Base-by-base conservation (phyloP, 2,797 vertebrate species). In the Pangasius larnaudii region DNA sequence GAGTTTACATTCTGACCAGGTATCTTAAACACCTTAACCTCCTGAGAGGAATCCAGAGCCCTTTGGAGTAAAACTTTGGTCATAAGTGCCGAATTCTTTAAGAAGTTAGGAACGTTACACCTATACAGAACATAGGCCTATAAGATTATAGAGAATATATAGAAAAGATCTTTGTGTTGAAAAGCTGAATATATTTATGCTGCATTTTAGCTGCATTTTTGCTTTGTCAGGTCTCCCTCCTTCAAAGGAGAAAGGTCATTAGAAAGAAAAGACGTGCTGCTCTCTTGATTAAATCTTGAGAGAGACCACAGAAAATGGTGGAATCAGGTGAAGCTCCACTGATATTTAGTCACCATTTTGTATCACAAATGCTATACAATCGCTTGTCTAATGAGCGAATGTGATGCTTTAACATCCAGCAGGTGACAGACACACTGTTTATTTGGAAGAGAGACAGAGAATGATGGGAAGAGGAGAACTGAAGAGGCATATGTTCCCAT, bases 231-330 rank as follows among this genome's bases (percentile, higher is more conserved):
- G 33, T 71, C 69, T 71, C 33, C 69, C 8, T 74, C 7, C 5
- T 14, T 49, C 51, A 56, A 56, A 51, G 19, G 0, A 74, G 9
- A 74, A 75, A 30, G 0, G 2, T 33, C 42, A 49, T 22, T 14
- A 49, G 3, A 8, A 77, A 49, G 22, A 42, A 2, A 71, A 39
- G 67, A 39, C 0, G 2, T 72, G 36, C 74, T 77, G 74, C 11
- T 77, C 0, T 58, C 46, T 36, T 79, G 51, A 58, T 36, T 36
- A 42, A 42, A 30, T 30, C 2, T 18, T 46, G 16, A 63, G 9
- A n/a, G 10, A 16, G 24, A 46, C 56, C 78, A 59, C 78, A 81
- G 30, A 81, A 56, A 81, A 79, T 79, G n/a, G 9, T 53, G 53
- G n/a, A 72, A 42, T 69, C 63, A 33, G 6, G 14, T 19, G 42